Evolutionary conservation across 2,888 invertebrate species (phyloP).

Genomic region (Netelia virgata): DNA sequence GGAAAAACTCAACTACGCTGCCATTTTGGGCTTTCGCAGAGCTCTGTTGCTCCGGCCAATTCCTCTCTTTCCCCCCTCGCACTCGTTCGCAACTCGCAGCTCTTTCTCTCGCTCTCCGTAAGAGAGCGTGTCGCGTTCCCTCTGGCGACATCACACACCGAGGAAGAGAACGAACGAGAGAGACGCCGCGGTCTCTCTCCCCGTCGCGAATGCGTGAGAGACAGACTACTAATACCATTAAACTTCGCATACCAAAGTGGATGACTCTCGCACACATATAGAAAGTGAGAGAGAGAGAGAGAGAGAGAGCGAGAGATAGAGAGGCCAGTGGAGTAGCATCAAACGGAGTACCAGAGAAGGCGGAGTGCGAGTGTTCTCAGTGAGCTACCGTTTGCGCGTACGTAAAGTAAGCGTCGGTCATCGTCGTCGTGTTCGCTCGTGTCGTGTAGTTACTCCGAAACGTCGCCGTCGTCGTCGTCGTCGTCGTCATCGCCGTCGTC

Average conservation of each 20-base stretch:
- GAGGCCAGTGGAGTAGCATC: conserved; percentile 35
- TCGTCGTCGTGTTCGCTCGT: conserved; percentile 23
- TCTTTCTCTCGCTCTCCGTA: conserved; percentile 27
- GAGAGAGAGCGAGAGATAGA: background rate
- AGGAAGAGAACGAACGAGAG: conserved; percentile 24
- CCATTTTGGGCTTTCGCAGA: conserved; percentile 70
- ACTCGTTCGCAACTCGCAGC: conserved; percentile 17
- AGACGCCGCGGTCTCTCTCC: conserved; percentile 1
- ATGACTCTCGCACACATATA: background rate
- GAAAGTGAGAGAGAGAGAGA: conserved; percentile 9
- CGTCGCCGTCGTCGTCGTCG: conserved; percentile 27
- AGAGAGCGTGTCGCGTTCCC: conserved; percentile 36
- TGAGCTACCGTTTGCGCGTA: conserved; percentile 43
- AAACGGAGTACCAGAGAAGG: conserved; percentile 25
- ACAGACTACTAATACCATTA: background rate
- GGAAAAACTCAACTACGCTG: conserved; percentile 68
- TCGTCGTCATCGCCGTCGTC: conserved; percentile 46
- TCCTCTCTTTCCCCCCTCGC: conserved; percentile 45
- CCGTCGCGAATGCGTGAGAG: conserved; percentile 10
- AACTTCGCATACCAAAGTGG: conserved; percentile 19
- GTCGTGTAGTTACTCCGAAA: background rate
- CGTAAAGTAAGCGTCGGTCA: conserved; percentile 42
- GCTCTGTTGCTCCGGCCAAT: conserved; percentile 37
- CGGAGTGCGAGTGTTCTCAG: conserved; percentile 15
- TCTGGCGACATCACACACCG: conserved; percentile 30